These are phyloP conservation scores for Muscicapa comitata DNA, from an alignment of 2,797 vertebrate species.

Conservation along the genomic window DNA sequence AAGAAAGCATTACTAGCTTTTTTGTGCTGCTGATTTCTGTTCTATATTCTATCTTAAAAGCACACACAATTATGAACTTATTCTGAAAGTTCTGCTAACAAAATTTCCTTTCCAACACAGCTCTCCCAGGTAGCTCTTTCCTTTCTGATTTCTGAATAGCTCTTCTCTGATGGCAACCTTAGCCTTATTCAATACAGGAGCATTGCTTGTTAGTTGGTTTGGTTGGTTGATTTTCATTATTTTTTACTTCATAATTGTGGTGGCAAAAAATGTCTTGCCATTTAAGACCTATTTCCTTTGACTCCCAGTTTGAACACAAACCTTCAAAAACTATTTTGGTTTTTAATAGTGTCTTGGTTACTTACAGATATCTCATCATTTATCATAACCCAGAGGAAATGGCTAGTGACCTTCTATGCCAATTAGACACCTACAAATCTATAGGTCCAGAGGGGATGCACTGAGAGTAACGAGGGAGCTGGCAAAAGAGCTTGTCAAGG, in stretches of 20 bases:
- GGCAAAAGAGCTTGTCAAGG: background rate
- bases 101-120: background rate
- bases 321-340: background rate
- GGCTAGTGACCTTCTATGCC: background rate
- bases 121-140: background rate
- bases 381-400: background rate
- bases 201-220: background rate
- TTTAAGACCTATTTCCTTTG: constrained; percentile 30
- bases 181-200: background rate
- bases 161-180: background rate
- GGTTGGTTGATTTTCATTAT: background rate
- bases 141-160: constrained; percentile 31
- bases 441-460: background rate
- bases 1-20: background rate
- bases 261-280: background rate
- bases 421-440: background rate
- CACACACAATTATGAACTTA: background rate
- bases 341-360: background rate
- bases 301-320: background rate
- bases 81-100: background rate
- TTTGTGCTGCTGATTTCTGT: background rate
- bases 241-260: background rate
- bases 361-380: background rate
- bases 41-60: background rate
- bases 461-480: background rate